Conservation (phyloP, 2,888 invertebrate genomes). For the Cetonia aurata region DNA sequence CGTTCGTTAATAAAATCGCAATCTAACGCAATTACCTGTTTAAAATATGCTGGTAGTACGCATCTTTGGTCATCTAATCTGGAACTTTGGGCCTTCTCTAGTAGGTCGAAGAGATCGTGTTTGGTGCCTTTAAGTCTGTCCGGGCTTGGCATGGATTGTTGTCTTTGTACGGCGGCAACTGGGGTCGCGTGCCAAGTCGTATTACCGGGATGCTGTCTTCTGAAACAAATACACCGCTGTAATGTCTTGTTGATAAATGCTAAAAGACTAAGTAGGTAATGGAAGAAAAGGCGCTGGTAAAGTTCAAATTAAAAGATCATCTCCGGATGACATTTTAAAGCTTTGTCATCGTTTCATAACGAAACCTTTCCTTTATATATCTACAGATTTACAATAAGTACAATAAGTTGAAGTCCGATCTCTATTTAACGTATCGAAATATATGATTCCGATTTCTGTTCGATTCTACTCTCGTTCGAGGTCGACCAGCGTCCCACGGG, state of each 20-base stretch:
- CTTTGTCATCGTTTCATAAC: too few species aligned
- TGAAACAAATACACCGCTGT: slow-evolving; percentile 62
- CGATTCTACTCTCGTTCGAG: too few species aligned
- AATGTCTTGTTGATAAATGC: not conserved
- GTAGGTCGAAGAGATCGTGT: slow-evolving; percentile 90
- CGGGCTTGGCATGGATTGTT: slow-evolving; percentile 61
- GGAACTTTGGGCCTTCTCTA: slow-evolving; percentile 95
- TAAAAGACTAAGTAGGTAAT: not conserved
- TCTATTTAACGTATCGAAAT: too few species aligned
- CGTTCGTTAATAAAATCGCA: slow-evolving; percentile 58
- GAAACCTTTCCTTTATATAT: too few species aligned
- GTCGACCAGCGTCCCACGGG: slow-evolving; percentile 3
- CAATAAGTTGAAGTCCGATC: too few species aligned
- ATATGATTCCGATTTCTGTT: too few species aligned
- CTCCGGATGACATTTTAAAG: slow-evolving; percentile 3
- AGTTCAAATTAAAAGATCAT: slow-evolving; percentile 20
- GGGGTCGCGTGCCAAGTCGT: slow-evolving; percentile 63
- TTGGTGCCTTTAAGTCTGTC: slow-evolving; percentile 70
- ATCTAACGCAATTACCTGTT: slow-evolving; percentile 77
- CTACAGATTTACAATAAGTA: too few species aligned
- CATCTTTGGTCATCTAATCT: slow-evolving; percentile 98
- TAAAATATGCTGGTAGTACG: slow-evolving; percentile 91
- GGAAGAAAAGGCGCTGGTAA: not conserved
- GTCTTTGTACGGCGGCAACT: slow-evolving; percentile 50
- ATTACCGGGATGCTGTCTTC: slow-evolving; percentile 75